Percentiles rank a stretch among this genome's conserved stretches.
Conservation (phyloP, 2,888 invertebrate genomes). For the Neria commutata region DNA sequence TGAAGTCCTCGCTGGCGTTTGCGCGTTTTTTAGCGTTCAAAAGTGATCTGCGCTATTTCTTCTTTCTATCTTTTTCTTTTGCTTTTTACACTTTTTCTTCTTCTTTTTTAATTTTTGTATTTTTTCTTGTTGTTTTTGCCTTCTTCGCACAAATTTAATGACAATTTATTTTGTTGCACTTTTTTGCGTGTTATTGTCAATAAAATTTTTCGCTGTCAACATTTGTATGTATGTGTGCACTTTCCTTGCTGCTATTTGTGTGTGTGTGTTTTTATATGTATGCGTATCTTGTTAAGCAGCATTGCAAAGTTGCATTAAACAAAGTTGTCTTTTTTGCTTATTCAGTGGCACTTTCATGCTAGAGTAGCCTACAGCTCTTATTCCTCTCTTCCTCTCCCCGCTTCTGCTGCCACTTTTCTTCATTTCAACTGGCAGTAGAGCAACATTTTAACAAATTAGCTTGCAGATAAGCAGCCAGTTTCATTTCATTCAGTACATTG, state of each 20-base stretch:
- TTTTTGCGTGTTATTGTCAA: neutral
- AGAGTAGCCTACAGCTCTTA: neutral
- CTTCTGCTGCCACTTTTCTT: neutral
- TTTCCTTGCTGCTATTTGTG: too few species aligned
- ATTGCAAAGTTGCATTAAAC: neutral
- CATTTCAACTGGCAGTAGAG: neutral
- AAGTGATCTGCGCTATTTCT: too few species aligned
- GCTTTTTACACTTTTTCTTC: too few species aligned
- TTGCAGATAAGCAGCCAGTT: constrained; percentile 40
- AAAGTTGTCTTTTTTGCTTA: neutral
- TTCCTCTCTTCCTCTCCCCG: neutral
- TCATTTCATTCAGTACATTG: neutral
- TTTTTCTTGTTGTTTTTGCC: too few species aligned
- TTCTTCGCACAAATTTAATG: neutral
- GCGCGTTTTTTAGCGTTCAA: neutral
- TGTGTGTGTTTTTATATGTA: too few species aligned
- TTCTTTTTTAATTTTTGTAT: too few species aligned
- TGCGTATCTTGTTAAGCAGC: too few species aligned
- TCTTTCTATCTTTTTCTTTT: too few species aligned
- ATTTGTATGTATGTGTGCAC: too few species aligned
- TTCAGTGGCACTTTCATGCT: neutral
- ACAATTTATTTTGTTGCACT: constrained; percentile 4
- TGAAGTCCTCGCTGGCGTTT: neutral
- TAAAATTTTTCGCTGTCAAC: neutral
- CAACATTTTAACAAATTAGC: constrained; percentile 52